Evolutionary conservation across 2,113 vertebrate genomes (phyloP), one percentile per base, ranked within the genome.

Genomic region (Oxyruncus cristatus): DNA sequence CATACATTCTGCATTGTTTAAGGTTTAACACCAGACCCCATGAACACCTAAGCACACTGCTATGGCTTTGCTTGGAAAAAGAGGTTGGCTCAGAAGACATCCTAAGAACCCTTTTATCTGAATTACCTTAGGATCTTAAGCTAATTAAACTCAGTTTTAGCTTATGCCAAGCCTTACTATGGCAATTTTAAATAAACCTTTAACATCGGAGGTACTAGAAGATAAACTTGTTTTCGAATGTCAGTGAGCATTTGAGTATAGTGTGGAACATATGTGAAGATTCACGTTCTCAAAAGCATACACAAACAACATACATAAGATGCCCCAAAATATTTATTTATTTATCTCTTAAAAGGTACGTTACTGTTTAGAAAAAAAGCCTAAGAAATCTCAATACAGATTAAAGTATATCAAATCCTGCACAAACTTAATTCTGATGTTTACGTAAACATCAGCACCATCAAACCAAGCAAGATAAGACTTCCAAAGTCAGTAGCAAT

Each of bases 311-410:
- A 88, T 39, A 67, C 4, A 11, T 32, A 93, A 95, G 93, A 89
- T 92, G 94, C 95, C 91, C 86, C 95, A 95, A 96, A 89, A 65
- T 59, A 93, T 97, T 97, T 96, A 96, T 97, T 97, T 96, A 96
- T 97, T 95, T 85, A 32, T 81, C 35, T 93, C 75, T 95, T 94
- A 39, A 95, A 96, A 96, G 83, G 77, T 85, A 81, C 2, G 6
- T 94, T 89, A 87, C 28, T 85, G 65, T 95, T 93, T 85, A 93
- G 91, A 73, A 91, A 89, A 92, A 46, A 49, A 95, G 52, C 27
- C 33, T 87, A 88, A 66, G 28, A 91, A 85, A 39, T 46, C 37
- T 87, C 58, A 82, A 17, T 91, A 85, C 56, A 94, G 39, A 81
- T 78, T 82, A 46, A 65, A 85, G 89, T 85, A 65, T 41, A 92